Evolutionary conservation across 1,140 invertebrate species (phyloP).

Genomic region (Monomorium pharaonis): DNA sequence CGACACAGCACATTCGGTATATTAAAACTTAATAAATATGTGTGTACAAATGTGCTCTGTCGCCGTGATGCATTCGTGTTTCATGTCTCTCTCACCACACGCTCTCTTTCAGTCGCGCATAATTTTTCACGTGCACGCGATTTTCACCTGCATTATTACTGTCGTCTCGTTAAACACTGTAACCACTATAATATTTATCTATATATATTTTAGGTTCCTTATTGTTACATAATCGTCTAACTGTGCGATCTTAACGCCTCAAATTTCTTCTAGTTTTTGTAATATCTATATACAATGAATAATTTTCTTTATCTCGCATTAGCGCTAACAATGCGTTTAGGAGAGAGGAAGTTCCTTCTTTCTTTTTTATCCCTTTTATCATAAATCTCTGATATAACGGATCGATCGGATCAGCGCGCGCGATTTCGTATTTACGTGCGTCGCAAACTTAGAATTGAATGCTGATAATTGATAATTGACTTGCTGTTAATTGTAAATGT

Average conservation of each 20-base stretch:
- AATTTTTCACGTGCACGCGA: not conserved
- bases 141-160: not conserved
- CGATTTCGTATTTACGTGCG: not conserved
- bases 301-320: constrained; percentile 47
- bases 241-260: constrained; percentile 55
- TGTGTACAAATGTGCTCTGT: constrained; percentile 77
- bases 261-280: constrained; percentile 62
- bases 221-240: constrained; percentile 65
- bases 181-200: constrained; percentile 66
- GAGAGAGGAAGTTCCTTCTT: constrained; percentile 25
- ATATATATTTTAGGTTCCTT: constrained; percentile 63
- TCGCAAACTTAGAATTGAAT: constrained; percentile 61
- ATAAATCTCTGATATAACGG: not conserved
- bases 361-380: not conserved
- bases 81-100: constrained; percentile 33
- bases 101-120: not conserved
- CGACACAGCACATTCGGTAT: constrained; percentile 77
- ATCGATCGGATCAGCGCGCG: not conserved
- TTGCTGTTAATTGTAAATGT: constrained; percentile 76
- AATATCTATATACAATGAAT: constrained; percentile 73
- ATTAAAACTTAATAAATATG: constrained; percentile 78
- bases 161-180: constrained; percentile 60
- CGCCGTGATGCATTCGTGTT: constrained; percentile 60
- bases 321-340: constrained; percentile 57
- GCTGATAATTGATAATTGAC: constrained; percentile 76